Base-by-base conservation (phyloP, 1,140 invertebrate genomes). In the Drosophila insularis region DNA sequence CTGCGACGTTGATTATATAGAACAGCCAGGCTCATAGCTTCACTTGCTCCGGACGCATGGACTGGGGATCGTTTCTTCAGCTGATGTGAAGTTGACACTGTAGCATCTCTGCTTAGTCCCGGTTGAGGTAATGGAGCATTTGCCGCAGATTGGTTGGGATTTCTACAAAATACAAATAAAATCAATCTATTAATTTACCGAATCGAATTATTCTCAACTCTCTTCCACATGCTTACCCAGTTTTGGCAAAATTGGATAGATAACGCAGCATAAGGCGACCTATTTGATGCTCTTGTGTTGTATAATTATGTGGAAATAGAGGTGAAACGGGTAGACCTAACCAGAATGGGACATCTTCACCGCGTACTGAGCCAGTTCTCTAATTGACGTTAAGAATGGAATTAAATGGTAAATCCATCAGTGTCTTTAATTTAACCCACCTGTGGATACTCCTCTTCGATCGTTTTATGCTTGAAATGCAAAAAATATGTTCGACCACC, bases 301-400 rank as follows among this genome's bases (percentile, higher is more conserved):
- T 95, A 92, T 95, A 97, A 92, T 97, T 97, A 91, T 95, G 93
- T 1, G 93, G 93, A 89, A 93, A 93, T 63, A 94, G 93, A 60
- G 94, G 94, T 4, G 96, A 94, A 43, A 99, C 92, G 19, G 98
- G 98, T 74, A 98, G 94, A 11, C 98, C 98, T 78, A 99, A 94
- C 77, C 98, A 95, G 91, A 98, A 99, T 23, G 98, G 96, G 80
- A 99, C 93, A 91, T 99, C 98, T 91, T 99, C 98, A n/a, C 98
- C 98, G 74, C 96, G 95, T 60, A 98, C 96, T 56, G 94, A 97
- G 50, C 95, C 97, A 70, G 93, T 94, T 89, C 94, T 94, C 95
- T 95, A 93, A 14, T 59, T 13, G 13, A 92, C 10, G 5, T 19
- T 23, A 2, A 50, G 21, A 5, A 4, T 13, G 13, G 0, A 13